A percentile compares a stretch with the other conserved stretches of the same genome.
Conservation (phyloP, 2,113 vertebrate genomes). For the Scolopax mira region DNA sequence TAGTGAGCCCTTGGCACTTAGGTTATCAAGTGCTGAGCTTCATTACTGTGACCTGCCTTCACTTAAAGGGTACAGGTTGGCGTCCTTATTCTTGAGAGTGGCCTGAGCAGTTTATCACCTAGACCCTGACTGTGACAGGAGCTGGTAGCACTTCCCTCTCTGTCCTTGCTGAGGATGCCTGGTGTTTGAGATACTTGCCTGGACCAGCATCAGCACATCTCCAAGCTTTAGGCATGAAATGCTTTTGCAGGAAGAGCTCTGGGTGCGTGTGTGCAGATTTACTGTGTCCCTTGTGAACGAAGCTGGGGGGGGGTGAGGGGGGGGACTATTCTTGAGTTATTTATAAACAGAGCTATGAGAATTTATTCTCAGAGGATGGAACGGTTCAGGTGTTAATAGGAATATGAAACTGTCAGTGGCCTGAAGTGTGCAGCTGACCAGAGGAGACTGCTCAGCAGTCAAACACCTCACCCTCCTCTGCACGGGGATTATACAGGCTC, state of each 20-base stretch:
- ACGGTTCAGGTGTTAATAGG: not conserved
- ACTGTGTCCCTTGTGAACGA: not conserved
- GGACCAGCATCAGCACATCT: not conserved
- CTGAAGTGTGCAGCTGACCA: rapidly evolving
- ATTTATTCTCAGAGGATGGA: not conserved
- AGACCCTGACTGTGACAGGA: not conserved
- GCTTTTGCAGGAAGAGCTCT: not conserved
- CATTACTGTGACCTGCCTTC: not conserved
- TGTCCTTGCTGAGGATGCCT: not conserved
- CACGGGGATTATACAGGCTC: not conserved
- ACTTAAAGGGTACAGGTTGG: not conserved
- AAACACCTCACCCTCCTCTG: not conserved
- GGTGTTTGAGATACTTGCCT: not conserved
- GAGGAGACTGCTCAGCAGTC: not conserved
- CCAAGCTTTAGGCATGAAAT: not conserved
- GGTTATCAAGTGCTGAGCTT: not conserved
- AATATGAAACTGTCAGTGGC: not conserved
- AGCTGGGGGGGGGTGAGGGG: not conserved
- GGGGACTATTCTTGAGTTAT: not conserved
- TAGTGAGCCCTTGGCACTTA: not conserved
- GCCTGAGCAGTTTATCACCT: not conserved
- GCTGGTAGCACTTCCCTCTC: not conserved
- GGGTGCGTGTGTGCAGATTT: rapidly evolving
- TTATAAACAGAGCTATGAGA: not conserved
- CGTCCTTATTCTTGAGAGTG: not conserved